These are phyloP conservation scores for Temnothorax nylanderi DNA, from an alignment of 1,140 invertebrate genomes.

Conservation along the genomic window DNA sequence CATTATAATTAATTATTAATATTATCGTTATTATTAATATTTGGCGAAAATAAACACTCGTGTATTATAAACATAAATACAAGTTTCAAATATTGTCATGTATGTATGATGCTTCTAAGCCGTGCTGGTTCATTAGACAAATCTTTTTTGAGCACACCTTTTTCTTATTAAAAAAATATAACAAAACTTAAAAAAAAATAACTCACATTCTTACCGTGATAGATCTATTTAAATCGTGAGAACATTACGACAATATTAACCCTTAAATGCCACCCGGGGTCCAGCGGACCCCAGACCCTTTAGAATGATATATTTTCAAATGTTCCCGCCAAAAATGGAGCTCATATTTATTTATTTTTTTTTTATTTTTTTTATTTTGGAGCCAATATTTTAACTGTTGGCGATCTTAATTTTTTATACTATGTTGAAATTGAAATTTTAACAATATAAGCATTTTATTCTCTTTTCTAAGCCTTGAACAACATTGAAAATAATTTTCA, in stretches of 20 bases:
- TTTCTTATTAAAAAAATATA: neutral
- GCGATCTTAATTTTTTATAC: too few species aligned
- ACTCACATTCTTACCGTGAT: neutral
- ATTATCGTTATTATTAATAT: conserved; percentile 48
- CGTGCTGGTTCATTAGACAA: neutral
- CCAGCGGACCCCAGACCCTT: too few species aligned
- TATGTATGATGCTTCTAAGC: conserved; percentile 15
- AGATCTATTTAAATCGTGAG: conserved; percentile 15
- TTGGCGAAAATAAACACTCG: conserved; percentile 52
- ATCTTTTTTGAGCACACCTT: neutral
- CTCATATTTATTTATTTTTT: too few species aligned
- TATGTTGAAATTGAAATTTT: too few species aligned
- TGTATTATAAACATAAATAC: conserved; percentile 32
- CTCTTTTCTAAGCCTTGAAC: too few species aligned
- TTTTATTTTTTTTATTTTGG: too few species aligned
- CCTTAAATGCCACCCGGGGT: too few species aligned
- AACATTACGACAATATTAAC: neutral
- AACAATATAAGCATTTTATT: too few species aligned
- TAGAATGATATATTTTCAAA: too few species aligned
- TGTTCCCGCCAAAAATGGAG: too few species aligned
- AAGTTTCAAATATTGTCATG: conserved; percentile 48
- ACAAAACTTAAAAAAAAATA: neutral
- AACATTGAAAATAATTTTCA: too few species aligned
- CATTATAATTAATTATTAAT: conserved; percentile 16
- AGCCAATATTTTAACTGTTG: too few species aligned